Evolutionary conservation across 2,113 vertebrate genomes (phyloP).

Genomic region (Isurus oxyrinchus): DNA sequence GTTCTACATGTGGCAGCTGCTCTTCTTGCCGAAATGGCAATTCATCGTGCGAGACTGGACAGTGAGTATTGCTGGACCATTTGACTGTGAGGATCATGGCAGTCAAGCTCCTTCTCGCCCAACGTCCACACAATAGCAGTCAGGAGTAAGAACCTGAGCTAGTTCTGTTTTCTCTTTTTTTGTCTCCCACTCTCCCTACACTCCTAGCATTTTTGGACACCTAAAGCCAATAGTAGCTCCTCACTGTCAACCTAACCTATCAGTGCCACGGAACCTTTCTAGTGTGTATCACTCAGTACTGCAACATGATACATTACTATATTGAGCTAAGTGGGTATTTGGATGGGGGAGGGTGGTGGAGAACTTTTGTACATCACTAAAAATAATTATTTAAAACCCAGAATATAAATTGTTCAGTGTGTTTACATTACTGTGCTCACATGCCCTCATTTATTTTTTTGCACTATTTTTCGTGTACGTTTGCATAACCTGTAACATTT

Average conservation of each 20-base stretch:
- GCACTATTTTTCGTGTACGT: neutral
- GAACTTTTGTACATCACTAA: neutral
- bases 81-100: constrained; percentile 15
- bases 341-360: neutral
- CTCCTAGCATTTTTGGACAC: neutral
- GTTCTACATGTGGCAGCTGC: constrained; percentile 23
- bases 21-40: constrained; percentile 6
- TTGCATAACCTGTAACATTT: neutral
- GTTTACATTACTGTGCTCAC: neutral
- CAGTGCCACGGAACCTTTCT: neutral
- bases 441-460: neutral
- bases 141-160: neutral
- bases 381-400: neutral
- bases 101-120: constrained; percentile 24
- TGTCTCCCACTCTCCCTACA: neutral
- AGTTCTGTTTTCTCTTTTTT: neutral
- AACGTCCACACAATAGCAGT: neutral
- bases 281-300: neutral
- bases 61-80: constrained; percentile 24
- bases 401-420: neutral
- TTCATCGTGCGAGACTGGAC: constrained; percentile 20
- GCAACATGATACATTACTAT: neutral
- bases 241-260: neutral
- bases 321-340: neutral
- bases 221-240: neutral